phyloP scores from a whole-genome alignment of 2,888 invertebrate genomes.

The Microdon myrmicae region DNA sequence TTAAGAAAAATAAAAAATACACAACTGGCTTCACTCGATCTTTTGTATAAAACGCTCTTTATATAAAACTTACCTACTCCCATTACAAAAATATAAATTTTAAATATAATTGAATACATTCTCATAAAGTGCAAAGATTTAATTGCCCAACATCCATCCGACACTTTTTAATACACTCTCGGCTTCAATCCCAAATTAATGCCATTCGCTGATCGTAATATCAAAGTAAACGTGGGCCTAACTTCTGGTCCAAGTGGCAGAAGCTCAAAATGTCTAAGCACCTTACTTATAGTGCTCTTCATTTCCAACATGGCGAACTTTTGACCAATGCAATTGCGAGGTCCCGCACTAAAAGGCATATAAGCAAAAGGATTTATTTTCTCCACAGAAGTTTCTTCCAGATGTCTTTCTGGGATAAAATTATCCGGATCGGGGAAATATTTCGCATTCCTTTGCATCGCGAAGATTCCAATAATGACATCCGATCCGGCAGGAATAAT shows the following conservation, averaged over 20 bases:
- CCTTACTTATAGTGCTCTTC: constrained; percentile 60
- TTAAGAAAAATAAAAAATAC: background rate
- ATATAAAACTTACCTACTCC: no score
- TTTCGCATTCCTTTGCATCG: constrained; percentile 58
- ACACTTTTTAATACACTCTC: constrained; percentile 41
- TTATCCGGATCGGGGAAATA: constrained; percentile 59
- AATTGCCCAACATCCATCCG: background rate
- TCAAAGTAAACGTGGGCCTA: constrained; percentile 56
- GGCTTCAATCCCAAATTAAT: constrained; percentile 58
- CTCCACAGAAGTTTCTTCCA: constrained; percentile 67
- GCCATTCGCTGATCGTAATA: constrained; percentile 59
- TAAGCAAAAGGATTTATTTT: constrained; percentile 64
- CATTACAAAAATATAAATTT: no score
- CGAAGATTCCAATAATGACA: constrained; percentile 56
- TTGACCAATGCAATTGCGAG: constrained; percentile 64
- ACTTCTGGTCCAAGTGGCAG: constrained; percentile 59
- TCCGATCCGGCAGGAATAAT: constrained; percentile 59
- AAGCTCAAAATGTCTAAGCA: constrained; percentile 59
- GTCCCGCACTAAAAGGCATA: constrained; percentile 63
- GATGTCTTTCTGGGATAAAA: constrained; percentile 62
- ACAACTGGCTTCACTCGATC: no score
- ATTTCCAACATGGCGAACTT: constrained; percentile 64
- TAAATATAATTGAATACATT: background rate
- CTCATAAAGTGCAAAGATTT: background rate
- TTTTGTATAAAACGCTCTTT: no score